Percentiles rank a stretch among this genome's conserved stretches.
Evolutionary conservation across 2,113 vertebrate genomes (phyloP).

Genomic region (Arenaria interpres): DNA sequence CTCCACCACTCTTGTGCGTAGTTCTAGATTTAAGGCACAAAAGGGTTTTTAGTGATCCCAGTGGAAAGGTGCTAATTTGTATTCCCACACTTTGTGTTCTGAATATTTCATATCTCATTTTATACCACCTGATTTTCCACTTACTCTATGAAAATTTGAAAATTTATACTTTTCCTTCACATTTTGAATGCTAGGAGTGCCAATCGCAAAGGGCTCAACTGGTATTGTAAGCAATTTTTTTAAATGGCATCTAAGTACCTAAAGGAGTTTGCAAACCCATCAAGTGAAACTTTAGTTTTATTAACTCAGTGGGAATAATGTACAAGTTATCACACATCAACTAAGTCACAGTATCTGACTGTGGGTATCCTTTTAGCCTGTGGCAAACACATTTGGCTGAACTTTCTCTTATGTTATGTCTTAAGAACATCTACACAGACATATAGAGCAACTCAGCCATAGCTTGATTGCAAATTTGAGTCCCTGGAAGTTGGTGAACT

Average conservation of each 20-base stretch:
- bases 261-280: neutral
- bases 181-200: neutral
- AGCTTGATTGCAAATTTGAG: neutral
- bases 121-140: neutral
- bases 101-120: neutral
- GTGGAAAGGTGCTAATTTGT: neutral
- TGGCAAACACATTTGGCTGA: neutral
- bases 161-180: neutral
- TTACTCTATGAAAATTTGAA: neutral
- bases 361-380: neutral
- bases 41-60: neutral
- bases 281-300: neutral
- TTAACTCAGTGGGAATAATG: neutral
- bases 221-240: neutral
- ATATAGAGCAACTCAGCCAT: neutral
- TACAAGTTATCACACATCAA: neutral
- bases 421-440: neutral
- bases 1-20: neutral
- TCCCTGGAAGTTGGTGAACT: neutral
- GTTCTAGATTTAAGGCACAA: neutral
- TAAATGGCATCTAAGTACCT: neutral
- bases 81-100: neutral
- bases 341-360: neutral
- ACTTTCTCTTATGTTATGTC: neutral
- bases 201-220: neutral